A percentile compares a stretch with the other conserved stretches of the same genome.
phyloP scores from a whole-genome alignment of 2,888 invertebrate genomes.

The Salpingus planirostris region DNA sequence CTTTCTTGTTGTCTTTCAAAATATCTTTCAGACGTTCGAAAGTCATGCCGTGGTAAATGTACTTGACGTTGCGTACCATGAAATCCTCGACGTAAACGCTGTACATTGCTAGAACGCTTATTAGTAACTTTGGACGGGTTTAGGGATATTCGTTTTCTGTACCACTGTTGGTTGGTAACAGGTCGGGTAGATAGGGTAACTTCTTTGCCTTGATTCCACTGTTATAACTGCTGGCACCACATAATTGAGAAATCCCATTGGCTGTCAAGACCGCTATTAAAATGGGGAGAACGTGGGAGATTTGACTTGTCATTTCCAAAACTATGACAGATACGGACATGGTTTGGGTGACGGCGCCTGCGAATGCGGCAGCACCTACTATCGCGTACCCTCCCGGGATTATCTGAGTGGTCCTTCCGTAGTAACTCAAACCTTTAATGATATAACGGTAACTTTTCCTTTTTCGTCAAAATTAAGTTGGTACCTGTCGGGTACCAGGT shows the following conservation, averaged over 20 bases:
- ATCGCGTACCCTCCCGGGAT: conserved; percentile 92
- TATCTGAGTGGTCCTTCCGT: conserved; percentile 72
- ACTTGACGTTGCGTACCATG: conserved; percentile 81
- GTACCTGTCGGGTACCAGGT: conserved; percentile 85
- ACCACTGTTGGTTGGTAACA: conserved; percentile 72
- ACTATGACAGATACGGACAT: conserved; percentile 91
- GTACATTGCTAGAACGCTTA: conserved; percentile 62
- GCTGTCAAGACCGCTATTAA: conserved; percentile 91
- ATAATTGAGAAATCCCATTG: conserved; percentile 81
- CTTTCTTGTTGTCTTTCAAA: conserved; percentile 54
- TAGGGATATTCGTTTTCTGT: conserved; percentile 8
- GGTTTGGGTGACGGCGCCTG: conserved; percentile 93
- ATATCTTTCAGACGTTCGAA: conserved; percentile 77
- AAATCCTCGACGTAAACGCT: conserved; percentile 92
- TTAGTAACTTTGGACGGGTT: background rate
- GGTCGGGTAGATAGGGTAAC: conserved; percentile 89
- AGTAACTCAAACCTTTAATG: conserved; percentile 65
- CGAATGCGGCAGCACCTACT: conserved; percentile 88
- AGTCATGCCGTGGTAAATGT: conserved; percentile 81
- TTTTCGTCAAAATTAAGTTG: too few species aligned
- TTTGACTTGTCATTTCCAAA: conserved; percentile 96
- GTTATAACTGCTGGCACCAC: conserved; percentile 95
- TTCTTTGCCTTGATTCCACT: conserved; percentile 93
- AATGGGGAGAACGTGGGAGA: conserved; percentile 87
- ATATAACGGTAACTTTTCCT: too few species aligned